Percentiles rank a stretch among this genome's conserved stretches.
phyloP scores from a whole-genome alignment of 2,113 vertebrate species.

The Cariama cristata region DNA sequence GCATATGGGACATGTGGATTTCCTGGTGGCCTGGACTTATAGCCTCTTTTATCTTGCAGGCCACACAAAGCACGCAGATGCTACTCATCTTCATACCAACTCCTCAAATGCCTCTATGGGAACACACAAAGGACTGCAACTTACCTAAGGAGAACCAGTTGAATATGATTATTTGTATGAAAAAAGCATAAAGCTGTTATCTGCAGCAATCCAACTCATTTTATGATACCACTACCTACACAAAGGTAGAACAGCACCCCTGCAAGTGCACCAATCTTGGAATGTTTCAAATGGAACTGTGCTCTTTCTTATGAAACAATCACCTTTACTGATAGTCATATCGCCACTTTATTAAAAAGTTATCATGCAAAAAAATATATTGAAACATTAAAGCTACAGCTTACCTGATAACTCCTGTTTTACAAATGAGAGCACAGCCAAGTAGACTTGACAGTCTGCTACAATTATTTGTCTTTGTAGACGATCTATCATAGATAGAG shows the following conservation, averaged over 20 bases:
- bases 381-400: background rate
- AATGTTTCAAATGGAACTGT: background rate
- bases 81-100: background rate
- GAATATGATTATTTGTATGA: background rate
- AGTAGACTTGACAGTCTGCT: constrained; percentile 97
- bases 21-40: background rate
- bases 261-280: background rate
- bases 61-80: background rate
- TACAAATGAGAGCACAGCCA: constrained; percentile 95
- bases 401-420: constrained; percentile 97
- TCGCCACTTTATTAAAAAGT: background rate
- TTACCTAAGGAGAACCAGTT: background rate
- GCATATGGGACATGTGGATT: background rate
- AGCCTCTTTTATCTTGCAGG: background rate
- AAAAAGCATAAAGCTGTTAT: background rate
- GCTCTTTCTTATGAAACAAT: background rate
- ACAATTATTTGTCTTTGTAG: constrained; percentile 98
- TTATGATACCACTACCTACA: background rate
- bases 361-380: background rate
- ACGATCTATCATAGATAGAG: constrained; percentile 88
- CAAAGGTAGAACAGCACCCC: background rate
- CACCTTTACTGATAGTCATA: background rate
- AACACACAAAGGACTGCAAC: background rate
- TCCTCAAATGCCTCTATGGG: background rate
- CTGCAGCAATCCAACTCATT: background rate